Conservation (phyloP, 2,797 vertebrate species). For the Brachyrhaphis roseni region DNA sequence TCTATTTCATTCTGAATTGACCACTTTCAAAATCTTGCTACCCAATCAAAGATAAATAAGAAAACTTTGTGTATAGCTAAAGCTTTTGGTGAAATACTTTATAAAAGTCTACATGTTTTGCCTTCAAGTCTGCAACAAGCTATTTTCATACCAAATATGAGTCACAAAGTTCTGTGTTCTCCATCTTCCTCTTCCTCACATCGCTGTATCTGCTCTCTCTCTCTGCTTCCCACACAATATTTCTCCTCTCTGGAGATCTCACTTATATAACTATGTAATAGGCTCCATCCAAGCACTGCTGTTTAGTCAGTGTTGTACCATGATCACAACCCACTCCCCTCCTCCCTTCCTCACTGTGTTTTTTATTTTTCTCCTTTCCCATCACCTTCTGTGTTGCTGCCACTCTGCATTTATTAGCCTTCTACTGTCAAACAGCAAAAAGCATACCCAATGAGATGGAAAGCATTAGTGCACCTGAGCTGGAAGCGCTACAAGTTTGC, state of each 20-base stretch:
- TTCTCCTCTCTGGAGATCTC: slow-evolving; percentile 57
- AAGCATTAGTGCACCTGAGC: slow-evolving; percentile 52
- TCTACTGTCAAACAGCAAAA: slow-evolving; percentile 61
- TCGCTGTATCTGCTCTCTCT: slow-evolving; percentile 44
- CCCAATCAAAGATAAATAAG: background rate
- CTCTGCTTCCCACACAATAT: slow-evolving; percentile 57
- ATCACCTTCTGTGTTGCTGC: slow-evolving; percentile 57
- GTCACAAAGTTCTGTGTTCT: slow-evolving; percentile 47
- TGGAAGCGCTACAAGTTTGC: slow-evolving; percentile 8
- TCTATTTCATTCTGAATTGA: background rate
- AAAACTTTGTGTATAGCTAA: background rate
- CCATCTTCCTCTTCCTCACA: slow-evolving; percentile 33
- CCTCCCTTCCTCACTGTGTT: slow-evolving; percentile 54
- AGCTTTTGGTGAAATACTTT: background rate
- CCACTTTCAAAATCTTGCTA: background rate
- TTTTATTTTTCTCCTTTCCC: slow-evolving; percentile 19
- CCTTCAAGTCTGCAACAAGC: slow-evolving; percentile 13
- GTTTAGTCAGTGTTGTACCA: slow-evolving; percentile 66
- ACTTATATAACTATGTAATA: slow-evolving; percentile 71
- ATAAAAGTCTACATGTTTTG: background rate
- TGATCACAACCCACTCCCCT: slow-evolving; percentile 68
- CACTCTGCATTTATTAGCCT: slow-evolving; percentile 76
- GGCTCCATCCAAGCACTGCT: slow-evolving; percentile 56
- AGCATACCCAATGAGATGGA: slow-evolving; percentile 67
- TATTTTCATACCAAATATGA: background rate